Percentiles rank a stretch among this genome's conserved stretches.
Conservation (phyloP, 2,888 invertebrate genomes). For the Arctia plantaginis region DNA sequence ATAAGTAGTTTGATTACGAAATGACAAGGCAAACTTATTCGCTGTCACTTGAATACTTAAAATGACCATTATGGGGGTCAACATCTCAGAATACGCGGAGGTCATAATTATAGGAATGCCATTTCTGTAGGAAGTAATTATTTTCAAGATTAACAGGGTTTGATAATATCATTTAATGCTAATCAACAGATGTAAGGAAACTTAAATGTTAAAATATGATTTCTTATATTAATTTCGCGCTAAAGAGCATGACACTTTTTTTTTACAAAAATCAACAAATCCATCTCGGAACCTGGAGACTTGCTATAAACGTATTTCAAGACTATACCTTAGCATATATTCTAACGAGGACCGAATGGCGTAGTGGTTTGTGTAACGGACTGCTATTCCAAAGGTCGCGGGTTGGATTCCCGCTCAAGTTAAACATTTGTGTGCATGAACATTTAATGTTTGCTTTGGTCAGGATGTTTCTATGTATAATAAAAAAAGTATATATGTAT, state of each 20-base stretch:
- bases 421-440: too few species aligned
- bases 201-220: background rate
- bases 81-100: constrained; percentile 29
- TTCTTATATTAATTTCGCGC: background rate
- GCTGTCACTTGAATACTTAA: constrained; percentile 23
- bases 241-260: background rate
- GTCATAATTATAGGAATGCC: constrained; percentile 14
- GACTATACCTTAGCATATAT: too few species aligned
- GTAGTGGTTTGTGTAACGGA: too few species aligned
- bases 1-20: constrained; percentile 32
- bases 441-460: too few species aligned
- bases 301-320: background rate
- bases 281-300: background rate
- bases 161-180: background rate
- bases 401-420: too few species aligned
- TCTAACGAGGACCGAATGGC: too few species aligned
- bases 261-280: background rate
- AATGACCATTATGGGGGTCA: constrained; percentile 39
- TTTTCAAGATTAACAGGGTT: constrained; percentile 19
- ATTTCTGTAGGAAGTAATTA: constrained; percentile 5
- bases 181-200: background rate
- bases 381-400: too few species aligned
- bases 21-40: constrained; percentile 35
- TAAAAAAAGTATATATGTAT: too few species aligned
- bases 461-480: too few species aligned